These are phyloP conservation scores for Metopolophium dirhodum DNA, from an alignment of 1,140 invertebrate species.

Conservation along the genomic window DNA sequence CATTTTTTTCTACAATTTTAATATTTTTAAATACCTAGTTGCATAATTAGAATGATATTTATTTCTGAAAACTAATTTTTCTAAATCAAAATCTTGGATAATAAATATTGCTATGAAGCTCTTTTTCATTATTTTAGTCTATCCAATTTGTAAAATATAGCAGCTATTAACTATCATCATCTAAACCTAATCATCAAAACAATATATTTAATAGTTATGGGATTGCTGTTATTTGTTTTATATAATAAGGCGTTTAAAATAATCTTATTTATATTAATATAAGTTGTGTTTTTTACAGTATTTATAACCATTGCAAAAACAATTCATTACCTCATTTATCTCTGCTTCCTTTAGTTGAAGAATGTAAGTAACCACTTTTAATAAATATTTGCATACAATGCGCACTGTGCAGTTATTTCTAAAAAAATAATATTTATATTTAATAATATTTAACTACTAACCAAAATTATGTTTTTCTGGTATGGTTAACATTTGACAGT, in stretches of 20 bases:
- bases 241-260: not conserved
- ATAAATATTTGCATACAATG: not conserved
- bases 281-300: conserved; percentile 31
- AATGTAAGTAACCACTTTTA: conserved; percentile 37
- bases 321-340: conserved; percentile 48
- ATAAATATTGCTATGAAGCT: not conserved
- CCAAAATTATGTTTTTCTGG: not conserved
- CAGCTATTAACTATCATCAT: not conserved
- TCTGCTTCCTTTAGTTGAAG: conserved; percentile 34
- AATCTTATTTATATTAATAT: not conserved
- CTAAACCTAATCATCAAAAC: not conserved
- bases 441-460: not conserved
- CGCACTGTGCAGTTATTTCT: not conserved
- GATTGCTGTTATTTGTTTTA: not conserved
- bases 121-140: not conserved
- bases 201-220: not conserved
- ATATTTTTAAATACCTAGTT: not conserved
- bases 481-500: not conserved
- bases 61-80: not conserved
- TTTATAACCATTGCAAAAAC: conserved; percentile 46
- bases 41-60: not conserved
- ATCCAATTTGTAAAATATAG: not conserved
- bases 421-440: not conserved
- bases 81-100: not conserved
- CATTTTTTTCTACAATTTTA: not conserved